Evolutionary conservation across 2,888 invertebrate genomes (phyloP).

Genomic region (Ormyrus thymus): DNA sequence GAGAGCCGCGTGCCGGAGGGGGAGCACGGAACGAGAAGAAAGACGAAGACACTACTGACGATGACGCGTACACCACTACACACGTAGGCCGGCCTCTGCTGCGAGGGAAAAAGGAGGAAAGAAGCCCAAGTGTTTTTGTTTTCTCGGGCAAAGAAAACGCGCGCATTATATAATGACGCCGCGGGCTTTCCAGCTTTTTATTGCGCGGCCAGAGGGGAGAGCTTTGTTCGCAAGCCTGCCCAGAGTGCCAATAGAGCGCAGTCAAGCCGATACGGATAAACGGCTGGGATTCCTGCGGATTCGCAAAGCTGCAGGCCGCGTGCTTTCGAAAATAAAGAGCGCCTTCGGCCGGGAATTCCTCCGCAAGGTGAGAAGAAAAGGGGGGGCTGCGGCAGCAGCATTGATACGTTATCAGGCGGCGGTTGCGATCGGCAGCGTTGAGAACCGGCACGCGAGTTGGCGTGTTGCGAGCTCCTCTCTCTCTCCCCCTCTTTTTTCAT

Average conservation of each 20-base stretch:
- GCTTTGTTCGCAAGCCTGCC: background rate
- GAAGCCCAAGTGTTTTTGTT: conserved; percentile 31
- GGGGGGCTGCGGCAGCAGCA: conserved; percentile 16
- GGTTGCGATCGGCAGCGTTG: conserved; percentile 59
- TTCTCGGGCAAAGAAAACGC: conserved; percentile 46
- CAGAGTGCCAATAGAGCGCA: conserved; percentile 26
- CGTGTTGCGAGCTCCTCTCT: conserved; percentile 67
- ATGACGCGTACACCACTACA: conserved; percentile 24
- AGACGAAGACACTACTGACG: conserved; percentile 27
- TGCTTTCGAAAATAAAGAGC: too few species aligned
- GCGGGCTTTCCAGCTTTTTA: conserved; percentile 47
- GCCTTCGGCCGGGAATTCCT: background rate
- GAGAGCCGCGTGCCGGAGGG: conserved; percentile 31
- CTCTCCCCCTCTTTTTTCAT: conserved; percentile 12
- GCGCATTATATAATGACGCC: conserved; percentile 60
- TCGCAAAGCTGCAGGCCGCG: background rate
- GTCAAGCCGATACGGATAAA: background rate
- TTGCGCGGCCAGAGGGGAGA: background rate
- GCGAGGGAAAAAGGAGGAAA: conserved; percentile 11
- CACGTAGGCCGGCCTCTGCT: too few species aligned
- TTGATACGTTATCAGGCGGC: conserved; percentile 46
- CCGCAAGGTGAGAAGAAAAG: conserved; percentile 1
- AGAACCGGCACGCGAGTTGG: conserved; percentile 73
- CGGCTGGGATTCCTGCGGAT: conserved; percentile 12
- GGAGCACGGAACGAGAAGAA: conserved; percentile 23